These are phyloP conservation scores for Dryadula phaetusa DNA, from an alignment of 2,888 invertebrate species.

Conservation along the genomic window DNA sequence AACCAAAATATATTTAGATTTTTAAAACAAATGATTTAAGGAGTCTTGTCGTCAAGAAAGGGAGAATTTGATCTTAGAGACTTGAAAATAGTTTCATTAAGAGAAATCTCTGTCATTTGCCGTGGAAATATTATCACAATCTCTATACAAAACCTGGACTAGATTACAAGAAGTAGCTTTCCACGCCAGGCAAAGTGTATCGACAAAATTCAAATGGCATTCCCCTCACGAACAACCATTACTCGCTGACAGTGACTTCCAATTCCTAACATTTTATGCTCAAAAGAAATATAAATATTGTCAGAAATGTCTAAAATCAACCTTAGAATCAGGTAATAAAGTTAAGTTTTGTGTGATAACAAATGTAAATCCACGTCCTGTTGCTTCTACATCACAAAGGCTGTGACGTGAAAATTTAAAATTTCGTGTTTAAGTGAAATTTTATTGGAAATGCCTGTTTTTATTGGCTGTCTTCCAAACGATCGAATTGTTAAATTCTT, in stretches of 20 bases:
- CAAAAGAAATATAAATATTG: slow-evolving; percentile 54
- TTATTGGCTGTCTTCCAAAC: slow-evolving; percentile 65
- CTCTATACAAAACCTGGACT: neutral
- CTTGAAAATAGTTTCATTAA: too few relatives aligned
- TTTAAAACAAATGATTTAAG: too few relatives aligned
- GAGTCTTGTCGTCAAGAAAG: too few relatives aligned
- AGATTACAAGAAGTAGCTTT: slow-evolving; percentile 39
- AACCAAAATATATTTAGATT: too few relatives aligned
- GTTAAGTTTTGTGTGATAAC: slow-evolving; percentile 25
- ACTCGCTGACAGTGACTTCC: slow-evolving; percentile 83
- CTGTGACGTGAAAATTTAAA: slow-evolving; percentile 80
- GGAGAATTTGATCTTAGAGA: too few relatives aligned
- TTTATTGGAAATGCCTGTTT: slow-evolving; percentile 77
- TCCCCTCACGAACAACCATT: slow-evolving; percentile 80
- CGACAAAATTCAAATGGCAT: slow-evolving; percentile 73
- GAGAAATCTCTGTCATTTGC: neutral
- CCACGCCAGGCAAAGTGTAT: slow-evolving; percentile 54
- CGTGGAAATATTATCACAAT: neutral
- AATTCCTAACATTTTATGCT: slow-evolving; percentile 67
- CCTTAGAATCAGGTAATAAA: slow-evolving; percentile 36
- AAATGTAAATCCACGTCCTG: slow-evolving; percentile 49
- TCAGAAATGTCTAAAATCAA: slow-evolving; percentile 45
- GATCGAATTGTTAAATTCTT: slow-evolving; percentile 49
- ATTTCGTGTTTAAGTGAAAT: slow-evolving; percentile 83
- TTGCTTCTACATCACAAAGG: slow-evolving; percentile 45